Percentiles rank a stretch among this genome's conserved stretches.
Evolutionary conservation across 2,888 invertebrate genomes (phyloP).

Genomic region (Epsilonema sp.): DNA sequence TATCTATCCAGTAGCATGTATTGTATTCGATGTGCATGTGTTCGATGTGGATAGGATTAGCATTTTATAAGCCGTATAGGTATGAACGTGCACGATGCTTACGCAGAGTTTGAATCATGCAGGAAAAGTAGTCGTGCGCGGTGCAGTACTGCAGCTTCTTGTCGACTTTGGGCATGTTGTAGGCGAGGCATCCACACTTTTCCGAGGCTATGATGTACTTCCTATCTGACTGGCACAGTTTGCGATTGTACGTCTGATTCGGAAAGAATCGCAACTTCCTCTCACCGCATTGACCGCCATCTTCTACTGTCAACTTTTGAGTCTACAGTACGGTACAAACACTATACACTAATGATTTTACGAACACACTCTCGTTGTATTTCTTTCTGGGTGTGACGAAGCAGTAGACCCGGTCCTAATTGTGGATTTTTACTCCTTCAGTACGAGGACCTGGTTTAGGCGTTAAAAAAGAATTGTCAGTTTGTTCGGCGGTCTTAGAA

Average conservation of each 20-base stretch:
- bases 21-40: too few species aligned
- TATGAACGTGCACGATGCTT: background rate
- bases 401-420: too few species aligned
- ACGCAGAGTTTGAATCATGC: background rate
- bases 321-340: background rate
- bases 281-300: background rate
- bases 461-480: too few species aligned
- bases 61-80: background rate
- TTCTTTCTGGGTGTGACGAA: too few species aligned
- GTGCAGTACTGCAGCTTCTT: background rate
- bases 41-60: too few species aligned
- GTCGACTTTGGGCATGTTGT: background rate
- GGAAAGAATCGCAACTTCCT: background rate
- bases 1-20: too few species aligned
- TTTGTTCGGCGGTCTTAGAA: too few species aligned
- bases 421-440: too few species aligned
- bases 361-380: too few species aligned
- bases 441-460: too few species aligned
- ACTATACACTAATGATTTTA: too few species aligned
- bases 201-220: background rate
- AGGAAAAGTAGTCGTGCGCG: background rate
- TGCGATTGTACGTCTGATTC: background rate
- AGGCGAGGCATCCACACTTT: background rate
- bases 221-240: background rate
- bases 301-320: background rate